Evolutionary conservation across 2,888 invertebrate species (phyloP).

Genomic region (Cheiracanthium punctorium): DNA sequence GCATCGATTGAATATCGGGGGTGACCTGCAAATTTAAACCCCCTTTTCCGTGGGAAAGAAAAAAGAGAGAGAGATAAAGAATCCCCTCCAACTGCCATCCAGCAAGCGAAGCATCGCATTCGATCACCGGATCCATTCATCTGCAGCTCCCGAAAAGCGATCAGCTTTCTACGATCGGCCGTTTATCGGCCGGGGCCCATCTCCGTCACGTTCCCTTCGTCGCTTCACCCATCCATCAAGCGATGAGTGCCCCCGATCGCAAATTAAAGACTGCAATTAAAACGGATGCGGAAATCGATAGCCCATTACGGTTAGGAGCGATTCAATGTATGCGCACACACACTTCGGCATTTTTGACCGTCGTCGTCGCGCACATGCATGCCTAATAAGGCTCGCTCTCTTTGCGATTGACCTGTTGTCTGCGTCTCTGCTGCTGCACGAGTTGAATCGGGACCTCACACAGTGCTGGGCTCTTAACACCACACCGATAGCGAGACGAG

Average conservation of each 20-base stretch:
- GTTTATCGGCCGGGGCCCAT: neutral
- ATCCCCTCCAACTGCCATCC: too few species aligned
- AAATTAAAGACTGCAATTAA: constrained; percentile 44
- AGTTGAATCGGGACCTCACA: neutral
- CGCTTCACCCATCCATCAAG: neutral
- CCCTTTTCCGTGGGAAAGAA: too few species aligned
- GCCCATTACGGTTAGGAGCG: constrained; percentile 6
- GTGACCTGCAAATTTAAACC: too few species aligned
- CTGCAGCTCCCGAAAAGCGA: neutral
- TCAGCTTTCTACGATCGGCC: neutral
- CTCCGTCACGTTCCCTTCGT: neutral
- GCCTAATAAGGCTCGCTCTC: neutral
- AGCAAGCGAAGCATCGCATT: too few species aligned
- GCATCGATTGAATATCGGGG: too few species aligned
- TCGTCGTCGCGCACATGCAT: neutral
- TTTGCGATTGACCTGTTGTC: neutral
- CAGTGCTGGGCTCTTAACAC: too few species aligned
- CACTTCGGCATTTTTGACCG: neutral
- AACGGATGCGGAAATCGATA: constrained; percentile 30
- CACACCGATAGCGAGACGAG: too few species aligned
- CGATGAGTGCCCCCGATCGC: neutral
- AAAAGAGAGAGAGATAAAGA: too few species aligned
- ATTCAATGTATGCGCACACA: constrained; percentile 6
- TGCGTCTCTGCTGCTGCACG: neutral
- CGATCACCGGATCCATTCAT: neutral